Conservation (phyloP, 2,797 vertebrate genomes). For the Oryzias dopingdopingensis region DNA sequence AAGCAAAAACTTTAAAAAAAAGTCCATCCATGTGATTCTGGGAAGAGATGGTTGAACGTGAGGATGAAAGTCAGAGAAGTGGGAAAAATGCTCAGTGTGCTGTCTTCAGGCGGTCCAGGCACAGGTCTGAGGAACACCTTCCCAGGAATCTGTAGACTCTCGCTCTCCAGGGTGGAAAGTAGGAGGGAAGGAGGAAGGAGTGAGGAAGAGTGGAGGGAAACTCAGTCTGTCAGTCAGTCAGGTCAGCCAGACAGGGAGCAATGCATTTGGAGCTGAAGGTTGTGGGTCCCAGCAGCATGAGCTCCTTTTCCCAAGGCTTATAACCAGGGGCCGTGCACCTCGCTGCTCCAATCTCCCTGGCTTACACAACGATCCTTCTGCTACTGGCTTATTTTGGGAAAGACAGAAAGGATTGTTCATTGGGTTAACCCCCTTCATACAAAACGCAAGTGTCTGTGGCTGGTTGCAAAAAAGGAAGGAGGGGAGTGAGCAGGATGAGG, state of each 20-base stretch:
- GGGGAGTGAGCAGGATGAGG: constrained; percentile 75
- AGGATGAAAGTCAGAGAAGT: constrained; percentile 32
- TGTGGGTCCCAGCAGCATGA: constrained; percentile 69
- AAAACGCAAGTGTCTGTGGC: constrained; percentile 77
- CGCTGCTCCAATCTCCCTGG: constrained; percentile 73
- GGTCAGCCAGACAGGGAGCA: constrained; percentile 54
- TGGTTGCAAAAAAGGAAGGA: constrained; percentile 60
- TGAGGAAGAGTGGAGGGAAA: constrained; percentile 63
- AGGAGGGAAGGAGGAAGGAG: constrained; percentile 75
- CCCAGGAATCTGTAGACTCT: constrained; percentile 69
- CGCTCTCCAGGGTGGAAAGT: constrained; percentile 79
- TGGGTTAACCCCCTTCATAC: constrained; percentile 72
- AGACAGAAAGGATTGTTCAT: constrained; percentile 79
- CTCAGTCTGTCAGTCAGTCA: constrained; percentile 49
- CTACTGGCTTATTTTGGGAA: constrained; percentile 76
- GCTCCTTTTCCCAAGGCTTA: constrained; percentile 73
- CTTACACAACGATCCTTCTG: constrained; percentile 70
- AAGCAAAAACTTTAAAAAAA: constrained; percentile 61
- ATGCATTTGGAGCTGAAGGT: constrained; percentile 60
- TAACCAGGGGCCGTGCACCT: constrained; percentile 79
- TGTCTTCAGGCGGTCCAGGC: constrained; percentile 71
- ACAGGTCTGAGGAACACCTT: constrained; percentile 82
- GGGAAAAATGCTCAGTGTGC: constrained; percentile 66
- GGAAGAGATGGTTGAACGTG: constrained; percentile 35
- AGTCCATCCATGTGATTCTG: constrained; percentile 74